phyloP scores from a whole-genome alignment of 1,140 invertebrate genomes.

The Nylanderia fulva region DNA sequence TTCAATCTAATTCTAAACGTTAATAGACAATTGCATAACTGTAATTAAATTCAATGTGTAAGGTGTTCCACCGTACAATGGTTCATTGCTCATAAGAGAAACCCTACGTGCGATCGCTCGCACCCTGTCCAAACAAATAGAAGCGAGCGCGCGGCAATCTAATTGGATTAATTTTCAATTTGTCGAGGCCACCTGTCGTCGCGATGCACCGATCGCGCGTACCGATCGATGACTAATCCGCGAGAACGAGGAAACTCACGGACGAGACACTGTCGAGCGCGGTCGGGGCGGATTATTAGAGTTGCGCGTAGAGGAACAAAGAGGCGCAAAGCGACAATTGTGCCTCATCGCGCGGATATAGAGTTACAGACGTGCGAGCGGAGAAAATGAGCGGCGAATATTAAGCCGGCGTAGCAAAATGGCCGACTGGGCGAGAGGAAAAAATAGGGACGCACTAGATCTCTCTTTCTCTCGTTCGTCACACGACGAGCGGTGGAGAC shows the following conservation, averaged over 20 bases:
- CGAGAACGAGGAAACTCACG: constrained; percentile 34
- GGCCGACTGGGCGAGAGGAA: constrained; percentile 65
- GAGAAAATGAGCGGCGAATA: constrained; percentile 76
- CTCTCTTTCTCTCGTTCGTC: constrained; percentile 60
- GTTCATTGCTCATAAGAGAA: constrained; percentile 32
- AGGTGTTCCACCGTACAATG: background rate
- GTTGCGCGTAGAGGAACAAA: constrained; percentile 64
- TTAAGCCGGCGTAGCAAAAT: constrained; percentile 79
- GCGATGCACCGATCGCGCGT: constrained; percentile 62
- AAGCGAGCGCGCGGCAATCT: constrained; percentile 23
- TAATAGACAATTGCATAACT: background rate
- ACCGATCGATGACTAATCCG: constrained; percentile 78
- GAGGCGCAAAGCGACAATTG: constrained; percentile 67
- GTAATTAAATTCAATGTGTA: background rate
- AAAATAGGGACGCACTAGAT: constrained; percentile 69
- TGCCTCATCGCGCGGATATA: constrained; percentile 72
- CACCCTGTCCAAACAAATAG: constrained; percentile 63
- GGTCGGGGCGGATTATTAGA: constrained; percentile 64
- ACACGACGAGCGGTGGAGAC: constrained; percentile 20
- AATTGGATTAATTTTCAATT: constrained; percentile 76
- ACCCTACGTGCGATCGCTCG: constrained; percentile 36
- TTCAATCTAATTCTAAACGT: constrained; percentile 5
- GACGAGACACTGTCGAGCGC: constrained; percentile 31
- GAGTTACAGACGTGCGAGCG: constrained; percentile 68
- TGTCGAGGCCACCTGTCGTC: constrained; percentile 68